Evolutionary conservation across 2,797 vertebrate genomes (phyloP), one percentile per base, ranked within the genome.

Genomic region (Spatula versicolor): DNA sequence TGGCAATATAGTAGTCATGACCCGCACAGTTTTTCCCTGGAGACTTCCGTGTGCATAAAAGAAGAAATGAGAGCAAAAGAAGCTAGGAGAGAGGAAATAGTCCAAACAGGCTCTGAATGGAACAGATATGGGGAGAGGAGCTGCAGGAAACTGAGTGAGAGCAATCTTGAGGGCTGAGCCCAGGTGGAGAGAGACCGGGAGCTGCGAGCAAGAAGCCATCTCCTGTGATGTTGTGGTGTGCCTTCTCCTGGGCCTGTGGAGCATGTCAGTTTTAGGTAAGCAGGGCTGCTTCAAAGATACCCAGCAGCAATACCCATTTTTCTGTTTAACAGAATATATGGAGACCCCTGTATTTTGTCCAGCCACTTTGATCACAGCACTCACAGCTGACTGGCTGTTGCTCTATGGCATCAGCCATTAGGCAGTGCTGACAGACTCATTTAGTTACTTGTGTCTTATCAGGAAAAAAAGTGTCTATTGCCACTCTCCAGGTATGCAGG

Each of bases 331-430:
- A 64, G 64, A 77, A 35, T 62, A 68, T 3, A 4, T 9, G 11
- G 43, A 90, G 13, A 21, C 8, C 9, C 41, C 39, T 85, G 56
- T 19, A 28, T 77, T 86, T 63, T 91, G 28, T 43, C 15, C 31
- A 74, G 0, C 39, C 35, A 5, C 48, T 75, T 25, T 12, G 11
- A 30, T n/a, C 2, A 2, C n/a, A 37, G 33, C 30, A 17, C 45
- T 39, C 8, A 2, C 8, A 52, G 41, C 46, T 0, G 0, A 50
- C 52, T 55, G 5, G 50, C 54, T 41, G 39, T 48, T 39, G 26
- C 43, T 83, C 31, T 22, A 20, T 66, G 43, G 54, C 55, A 39
- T 43, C 21, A 82, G 33, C 23, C 17, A 8, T 46, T 54, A 75
- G 35, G 50, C 48, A 52, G 13, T 21, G 37, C 71, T 66, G 46